Conservation (phyloP, 2,888 invertebrate species). For the Seira ritae region DNA sequence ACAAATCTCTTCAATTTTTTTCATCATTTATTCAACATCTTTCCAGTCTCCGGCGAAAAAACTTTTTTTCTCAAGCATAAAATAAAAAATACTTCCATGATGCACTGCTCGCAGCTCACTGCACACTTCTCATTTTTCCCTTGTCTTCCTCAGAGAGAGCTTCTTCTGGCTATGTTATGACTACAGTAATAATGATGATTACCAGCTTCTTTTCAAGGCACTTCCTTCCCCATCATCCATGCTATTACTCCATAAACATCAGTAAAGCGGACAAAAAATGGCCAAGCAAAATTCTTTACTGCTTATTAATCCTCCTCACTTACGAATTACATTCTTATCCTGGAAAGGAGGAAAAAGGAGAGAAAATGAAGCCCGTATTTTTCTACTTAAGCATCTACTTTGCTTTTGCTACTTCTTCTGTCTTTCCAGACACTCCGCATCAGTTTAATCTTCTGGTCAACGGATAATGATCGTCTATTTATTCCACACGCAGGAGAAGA, state of each 20-base stretch:
- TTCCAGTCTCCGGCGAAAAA: not conserved
- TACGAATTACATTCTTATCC: conserved; percentile 45
- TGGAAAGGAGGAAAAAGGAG: not conserved
- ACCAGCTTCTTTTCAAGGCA: conserved; percentile 59
- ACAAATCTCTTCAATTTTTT: not conserved
- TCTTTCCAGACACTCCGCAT: conserved; percentile 9
- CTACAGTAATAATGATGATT: conserved; percentile 61
- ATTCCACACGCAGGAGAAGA: conserved; percentile 62
- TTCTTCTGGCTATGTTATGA: conserved; percentile 41
- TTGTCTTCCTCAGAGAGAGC: conserved; percentile 19
- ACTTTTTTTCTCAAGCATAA: too few relatives aligned
- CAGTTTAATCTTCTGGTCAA: conserved; percentile 59
- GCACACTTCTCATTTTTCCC: not conserved
- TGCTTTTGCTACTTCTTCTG: conserved; percentile 9
- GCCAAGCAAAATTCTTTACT: conserved; percentile 43
- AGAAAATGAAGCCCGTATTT: conserved; percentile 25
- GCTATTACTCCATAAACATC: conserved; percentile 54
- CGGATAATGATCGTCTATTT: conserved; percentile 68
- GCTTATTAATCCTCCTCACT: conserved; percentile 50
- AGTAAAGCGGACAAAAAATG: conserved; percentile 36
- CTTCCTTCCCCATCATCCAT: conserved; percentile 48
- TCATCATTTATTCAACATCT: not conserved
- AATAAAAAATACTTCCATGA: not conserved
- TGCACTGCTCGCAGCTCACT: not conserved
- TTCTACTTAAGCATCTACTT: conserved; percentile 13